A percentile compares a stretch with the other conserved stretches of the same genome.
phyloP scores from a whole-genome alignment of 2,797 vertebrate genomes.

The Ctenopoma multispine region DNA sequence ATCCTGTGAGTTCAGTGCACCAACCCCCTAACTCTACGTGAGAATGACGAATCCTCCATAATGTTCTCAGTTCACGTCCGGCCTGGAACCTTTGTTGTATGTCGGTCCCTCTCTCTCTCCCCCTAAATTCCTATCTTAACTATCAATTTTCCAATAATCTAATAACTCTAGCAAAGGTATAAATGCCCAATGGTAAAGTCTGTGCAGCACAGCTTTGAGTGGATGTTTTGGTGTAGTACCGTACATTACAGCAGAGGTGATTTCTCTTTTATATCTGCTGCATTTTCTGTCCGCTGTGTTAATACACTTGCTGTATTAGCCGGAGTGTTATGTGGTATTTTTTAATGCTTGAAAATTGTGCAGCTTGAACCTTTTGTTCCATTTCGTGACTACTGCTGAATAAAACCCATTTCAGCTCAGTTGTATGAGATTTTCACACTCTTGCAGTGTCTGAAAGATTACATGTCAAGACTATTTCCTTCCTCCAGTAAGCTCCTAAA shows the following conservation, averaged over 20 bases:
- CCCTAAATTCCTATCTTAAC: no score
- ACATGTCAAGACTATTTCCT: background rate
- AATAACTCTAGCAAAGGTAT: background rate
- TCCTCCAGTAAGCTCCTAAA: background rate
- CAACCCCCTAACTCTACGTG: no score
- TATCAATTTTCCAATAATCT: background rate
- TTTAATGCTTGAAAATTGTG: background rate
- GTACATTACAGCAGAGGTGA: background rate
- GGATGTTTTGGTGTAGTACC: background rate
- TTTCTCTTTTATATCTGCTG: background rate
- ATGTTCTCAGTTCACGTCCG: no score
- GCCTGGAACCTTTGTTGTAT: no score
- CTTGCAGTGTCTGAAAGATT: background rate
- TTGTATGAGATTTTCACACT: background rate
- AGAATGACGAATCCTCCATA: no score
- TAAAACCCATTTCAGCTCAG: background rate
- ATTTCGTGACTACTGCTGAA: background rate
- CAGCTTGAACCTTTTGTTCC: no score
- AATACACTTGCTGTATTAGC: background rate
- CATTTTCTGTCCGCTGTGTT: background rate
- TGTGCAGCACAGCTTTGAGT: background rate
- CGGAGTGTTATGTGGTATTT: background rate
- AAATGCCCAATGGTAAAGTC: background rate
- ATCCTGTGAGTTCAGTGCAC: no score
- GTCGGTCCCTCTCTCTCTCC: no score